Conservation (phyloP, 1,140 invertebrate species). For the Pectinophora gossypiella region DNA sequence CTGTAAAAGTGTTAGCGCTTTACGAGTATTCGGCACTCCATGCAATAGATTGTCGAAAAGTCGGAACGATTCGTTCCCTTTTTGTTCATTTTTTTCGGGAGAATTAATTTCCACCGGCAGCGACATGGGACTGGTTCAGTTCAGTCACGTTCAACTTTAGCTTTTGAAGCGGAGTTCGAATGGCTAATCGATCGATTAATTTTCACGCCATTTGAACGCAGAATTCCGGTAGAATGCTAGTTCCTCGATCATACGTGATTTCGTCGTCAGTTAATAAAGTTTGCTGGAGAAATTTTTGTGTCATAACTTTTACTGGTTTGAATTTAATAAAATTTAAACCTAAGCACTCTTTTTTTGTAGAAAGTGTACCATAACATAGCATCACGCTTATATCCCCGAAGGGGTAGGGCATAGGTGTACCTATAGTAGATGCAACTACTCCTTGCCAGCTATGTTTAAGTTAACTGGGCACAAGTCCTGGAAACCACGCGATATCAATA, state of each 20-base stretch:
- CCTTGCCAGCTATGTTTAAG: too few species aligned
- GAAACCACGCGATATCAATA: too few species aligned
- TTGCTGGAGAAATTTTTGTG: too few species aligned
- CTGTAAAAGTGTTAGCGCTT: constrained; percentile 15
- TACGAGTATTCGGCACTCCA: constrained; percentile 22
- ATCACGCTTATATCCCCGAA: too few species aligned
- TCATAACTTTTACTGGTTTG: too few species aligned
- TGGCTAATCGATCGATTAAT: constrained; percentile 70
- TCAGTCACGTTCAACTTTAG: constrained; percentile 59
- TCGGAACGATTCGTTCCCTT: constrained; percentile 26
- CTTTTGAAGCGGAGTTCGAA: constrained; percentile 48
- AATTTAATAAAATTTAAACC: too few species aligned
- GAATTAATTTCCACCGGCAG: constrained; percentile 56
- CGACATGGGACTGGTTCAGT: constrained; percentile 43
- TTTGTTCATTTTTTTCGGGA: constrained; percentile 34
- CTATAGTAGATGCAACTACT: too few species aligned
- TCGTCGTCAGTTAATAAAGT: too few species aligned
- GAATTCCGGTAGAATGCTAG: constrained; percentile 29
- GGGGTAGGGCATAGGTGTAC: too few species aligned
- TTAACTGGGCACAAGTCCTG: too few species aligned
- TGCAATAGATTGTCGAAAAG: constrained; percentile 44
- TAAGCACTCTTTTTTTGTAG: too few species aligned
- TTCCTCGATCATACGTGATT: background rate
- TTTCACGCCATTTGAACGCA: constrained; percentile 59
- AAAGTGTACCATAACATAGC: too few species aligned